Conservation (phyloP, 37 sponge, comb jelly and placozoan genomes). For the Haliclona indistincta region DNA sequence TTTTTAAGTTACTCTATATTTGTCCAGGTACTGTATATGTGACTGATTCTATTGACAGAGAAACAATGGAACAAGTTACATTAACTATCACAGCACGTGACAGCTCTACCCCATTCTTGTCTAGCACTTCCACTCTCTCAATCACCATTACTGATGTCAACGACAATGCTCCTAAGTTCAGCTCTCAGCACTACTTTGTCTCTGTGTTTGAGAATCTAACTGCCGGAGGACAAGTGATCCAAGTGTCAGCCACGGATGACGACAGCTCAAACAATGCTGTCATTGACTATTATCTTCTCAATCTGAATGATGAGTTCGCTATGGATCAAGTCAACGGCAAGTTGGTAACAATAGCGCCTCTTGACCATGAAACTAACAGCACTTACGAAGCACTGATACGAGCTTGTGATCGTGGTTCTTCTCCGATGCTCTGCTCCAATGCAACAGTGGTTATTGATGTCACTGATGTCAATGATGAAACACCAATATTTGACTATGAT, state of each 20-base stretch:
- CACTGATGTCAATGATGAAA: slow-evolving; percentile 40
- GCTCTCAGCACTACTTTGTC: slow-evolving; percentile 19
- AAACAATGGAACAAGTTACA: slow-evolving; percentile 3
- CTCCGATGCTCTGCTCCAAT: background rate
- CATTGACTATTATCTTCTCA: slow-evolving; percentile 15
- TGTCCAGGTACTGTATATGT: slow-evolving; percentile 10
- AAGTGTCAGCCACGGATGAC: slow-evolving; percentile 23
- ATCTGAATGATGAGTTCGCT: slow-evolving; percentile 8
- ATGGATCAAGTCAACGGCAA: slow-evolving; percentile 46
- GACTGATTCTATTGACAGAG: slow-evolving; percentile 24
- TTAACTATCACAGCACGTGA: slow-evolving; percentile 35
- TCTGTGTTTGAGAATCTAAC: slow-evolving; percentile 34
- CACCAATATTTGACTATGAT: slow-evolving; percentile 32
- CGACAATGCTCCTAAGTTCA: slow-evolving; percentile 51
- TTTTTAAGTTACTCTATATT: no score
- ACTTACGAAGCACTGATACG: background rate
- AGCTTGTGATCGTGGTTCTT: slow-evolving; percentile 36
- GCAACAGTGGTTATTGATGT: slow-evolving; percentile 31
- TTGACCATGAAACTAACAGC: slow-evolving; percentile 39
- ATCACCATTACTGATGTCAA: slow-evolving; percentile 48
- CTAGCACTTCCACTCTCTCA: background rate
- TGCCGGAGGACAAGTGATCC: slow-evolving; percentile 15
- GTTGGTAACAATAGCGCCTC: slow-evolving; percentile 1
- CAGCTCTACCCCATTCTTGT: background rate
- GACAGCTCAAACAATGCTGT: slow-evolving; percentile 23